A percentile compares a stretch with the other conserved stretches of the same genome.
Conservation (phyloP, 2,797 vertebrate genomes). For the Bradypodion ventrale region DNA sequence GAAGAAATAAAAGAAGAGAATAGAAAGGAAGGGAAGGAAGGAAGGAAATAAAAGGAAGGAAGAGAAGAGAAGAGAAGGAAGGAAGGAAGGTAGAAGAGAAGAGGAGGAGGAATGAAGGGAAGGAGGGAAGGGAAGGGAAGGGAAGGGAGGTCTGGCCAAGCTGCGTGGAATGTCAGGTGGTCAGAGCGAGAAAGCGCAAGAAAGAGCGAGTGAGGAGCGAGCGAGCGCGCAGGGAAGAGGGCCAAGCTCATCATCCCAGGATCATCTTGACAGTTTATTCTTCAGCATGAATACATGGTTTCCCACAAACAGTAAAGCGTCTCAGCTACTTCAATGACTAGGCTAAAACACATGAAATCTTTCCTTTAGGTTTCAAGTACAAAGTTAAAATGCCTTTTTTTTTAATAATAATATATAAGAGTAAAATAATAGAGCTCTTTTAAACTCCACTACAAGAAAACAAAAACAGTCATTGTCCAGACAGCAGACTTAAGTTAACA, state of each 20-base stretch:
- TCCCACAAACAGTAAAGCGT: constrained; percentile 96
- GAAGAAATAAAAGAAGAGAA: not conserved
- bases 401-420: constrained; percentile 95
- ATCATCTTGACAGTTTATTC: constrained; percentile 79
- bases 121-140: not conserved
- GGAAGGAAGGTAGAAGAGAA: not conserved
- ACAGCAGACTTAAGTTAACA: constrained; percentile 96
- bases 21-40: not conserved
- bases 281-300: constrained; percentile 89
- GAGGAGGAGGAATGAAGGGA: not conserved
- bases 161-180: constrained; percentile 85
- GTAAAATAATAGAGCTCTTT: constrained; percentile 96
- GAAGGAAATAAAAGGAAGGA: not conserved
- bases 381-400: constrained; percentile 98
- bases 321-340: constrained; percentile 97
- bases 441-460: constrained; percentile 90
- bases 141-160: constrained; percentile 57
- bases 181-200: no score
- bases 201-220: constrained; percentile 52
- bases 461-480: constrained; percentile 95
- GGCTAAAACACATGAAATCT: constrained; percentile 98
- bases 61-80: no score
- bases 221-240: constrained; percentile 78
- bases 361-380: constrained; percentile 97
- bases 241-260: constrained; percentile 87